Evolutionary conservation across 2,113 vertebrate genomes (phyloP), one percentile per base, ranked within the genome.

Genomic region (Takifugu flavidus): DNA sequence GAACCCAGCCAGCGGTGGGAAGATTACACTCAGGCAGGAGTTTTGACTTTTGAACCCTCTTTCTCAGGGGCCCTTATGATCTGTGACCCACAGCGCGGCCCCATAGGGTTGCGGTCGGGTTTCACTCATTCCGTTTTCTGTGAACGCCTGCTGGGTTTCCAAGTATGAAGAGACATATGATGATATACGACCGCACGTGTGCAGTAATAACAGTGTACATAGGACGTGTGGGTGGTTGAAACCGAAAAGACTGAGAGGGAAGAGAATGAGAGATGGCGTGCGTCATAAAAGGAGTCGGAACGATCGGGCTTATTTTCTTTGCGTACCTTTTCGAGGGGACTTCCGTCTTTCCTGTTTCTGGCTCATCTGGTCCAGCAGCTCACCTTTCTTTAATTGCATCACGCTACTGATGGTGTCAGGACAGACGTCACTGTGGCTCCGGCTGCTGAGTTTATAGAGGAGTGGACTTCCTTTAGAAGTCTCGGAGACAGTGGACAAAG

Each of bases 261-360:
- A 20, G 20, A 20, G 20, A 20, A 20, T 20, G 13, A 1, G 6
- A 53, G 58, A 11, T 57, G 25, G 7, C 25, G 5, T 25, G 7
- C 25, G 5, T 25, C n/a, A 2, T 1, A 72, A 55, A 7, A 39
- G 56, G 7, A 42, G 6, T 28, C 6, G 47, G 5, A 53, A 59
- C 15, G 6, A 49, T 58, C 25, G 8, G 27, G 31, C 28, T 53
- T 49, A 0, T 4, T 15, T 3, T 2, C 8, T 15, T 7, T 45
- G 6, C 71, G 74, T 88, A 98, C 96, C 96, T 92, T 91, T 95
- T 59, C 85, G 89, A 0, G 25, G 20, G 10, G 75, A 43, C 79
- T 82, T 93, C 52, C 78, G 72, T 79, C 73, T 87, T 62, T 82
- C 82, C 77, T 83, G 67, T 67, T 91, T 90, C 31, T 91, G 90